phyloP scores from a whole-genome alignment of 2,888 invertebrate species.

The Acleris sparsana region DNA sequence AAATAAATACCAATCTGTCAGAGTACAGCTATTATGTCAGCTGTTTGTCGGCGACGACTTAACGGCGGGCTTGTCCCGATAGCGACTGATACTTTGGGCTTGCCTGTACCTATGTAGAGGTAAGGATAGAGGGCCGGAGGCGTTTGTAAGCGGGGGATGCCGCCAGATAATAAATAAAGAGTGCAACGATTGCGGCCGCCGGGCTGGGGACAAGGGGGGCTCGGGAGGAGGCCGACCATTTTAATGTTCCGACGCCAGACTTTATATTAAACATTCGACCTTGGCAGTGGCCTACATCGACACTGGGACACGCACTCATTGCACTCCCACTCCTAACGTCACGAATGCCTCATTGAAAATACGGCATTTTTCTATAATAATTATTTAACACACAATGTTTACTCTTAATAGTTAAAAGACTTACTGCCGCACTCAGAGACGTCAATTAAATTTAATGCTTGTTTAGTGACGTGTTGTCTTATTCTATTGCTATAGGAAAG shows the following conservation, averaged over 20 bases:
- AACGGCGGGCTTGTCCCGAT: conserved; percentile 31
- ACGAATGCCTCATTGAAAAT: conserved; percentile 79
- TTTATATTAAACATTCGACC: conserved; percentile 84
- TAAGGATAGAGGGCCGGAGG: conserved; percentile 52
- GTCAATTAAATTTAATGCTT: no score
- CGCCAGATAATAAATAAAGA: conserved; percentile 82
- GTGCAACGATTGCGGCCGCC: conserved; percentile 82
- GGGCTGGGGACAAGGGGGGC: conserved; percentile 70
- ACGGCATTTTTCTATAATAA: conserved; percentile 76
- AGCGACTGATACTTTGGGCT: conserved; percentile 41
- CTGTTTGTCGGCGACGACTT: conserved; percentile 44
- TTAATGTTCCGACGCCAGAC: conserved; percentile 83
- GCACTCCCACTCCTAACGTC: conserved; percentile 70
- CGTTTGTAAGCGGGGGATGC: conserved; percentile 66
- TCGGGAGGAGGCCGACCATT: conserved; percentile 80
- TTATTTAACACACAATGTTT: conserved; percentile 66
- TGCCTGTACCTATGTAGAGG: conserved; percentile 41
- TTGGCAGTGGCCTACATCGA: conserved; percentile 83
- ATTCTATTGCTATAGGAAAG: no score
- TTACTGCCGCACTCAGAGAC: no score
- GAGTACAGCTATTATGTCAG: conserved; percentile 50
- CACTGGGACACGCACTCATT: conserved; percentile 76
- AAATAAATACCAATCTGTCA: conserved; percentile 8
- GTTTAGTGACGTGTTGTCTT: no score
- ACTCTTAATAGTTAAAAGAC: conserved; percentile 52